Evolutionary conservation across 2,888 invertebrate species (phyloP).

Genomic region (Drosophila leonis): DNA sequence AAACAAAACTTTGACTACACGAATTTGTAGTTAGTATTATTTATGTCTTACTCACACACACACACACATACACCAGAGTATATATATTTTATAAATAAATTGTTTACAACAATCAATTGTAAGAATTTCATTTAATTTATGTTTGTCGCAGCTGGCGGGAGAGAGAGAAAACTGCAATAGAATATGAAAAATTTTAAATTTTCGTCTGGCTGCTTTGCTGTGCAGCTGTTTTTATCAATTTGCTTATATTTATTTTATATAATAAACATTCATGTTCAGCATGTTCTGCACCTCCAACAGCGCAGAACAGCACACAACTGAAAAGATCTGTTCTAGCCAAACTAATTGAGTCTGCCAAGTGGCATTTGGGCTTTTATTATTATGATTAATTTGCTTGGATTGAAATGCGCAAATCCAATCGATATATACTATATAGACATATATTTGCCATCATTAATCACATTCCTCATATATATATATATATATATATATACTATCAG

Average conservation of each 20-base stretch:
- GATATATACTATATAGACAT: neutral
- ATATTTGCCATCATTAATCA: neutral
- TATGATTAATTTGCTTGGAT: neutral
- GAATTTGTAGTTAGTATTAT: conserved; percentile 64
- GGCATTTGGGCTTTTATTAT: conserved; percentile 2
- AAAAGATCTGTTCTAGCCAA: neutral
- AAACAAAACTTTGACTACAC: conserved; percentile 21
- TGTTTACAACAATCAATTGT: conserved; percentile 8
- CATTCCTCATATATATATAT: neutral
- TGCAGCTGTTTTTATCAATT: conserved; percentile 40
- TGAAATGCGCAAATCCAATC: neutral
- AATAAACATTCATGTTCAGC: neutral
- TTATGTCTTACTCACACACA: conserved; percentile 13
- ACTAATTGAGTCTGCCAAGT: neutral
- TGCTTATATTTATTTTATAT: neutral
- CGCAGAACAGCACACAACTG: neutral
- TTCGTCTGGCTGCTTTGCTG: neutral
- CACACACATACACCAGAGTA: conserved; percentile 10
- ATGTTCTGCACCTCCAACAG: neutral
- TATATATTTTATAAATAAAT: conserved; percentile 34
- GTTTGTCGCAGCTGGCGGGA: conserved; percentile 40
- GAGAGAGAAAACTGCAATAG: conserved; percentile 5
- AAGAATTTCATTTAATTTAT: neutral
- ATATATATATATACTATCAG: neutral
- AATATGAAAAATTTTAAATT: conserved; percentile 14